phyloP scores from a whole-genome alignment of 2,113 vertebrate species.

The Passerina amoena region DNA sequence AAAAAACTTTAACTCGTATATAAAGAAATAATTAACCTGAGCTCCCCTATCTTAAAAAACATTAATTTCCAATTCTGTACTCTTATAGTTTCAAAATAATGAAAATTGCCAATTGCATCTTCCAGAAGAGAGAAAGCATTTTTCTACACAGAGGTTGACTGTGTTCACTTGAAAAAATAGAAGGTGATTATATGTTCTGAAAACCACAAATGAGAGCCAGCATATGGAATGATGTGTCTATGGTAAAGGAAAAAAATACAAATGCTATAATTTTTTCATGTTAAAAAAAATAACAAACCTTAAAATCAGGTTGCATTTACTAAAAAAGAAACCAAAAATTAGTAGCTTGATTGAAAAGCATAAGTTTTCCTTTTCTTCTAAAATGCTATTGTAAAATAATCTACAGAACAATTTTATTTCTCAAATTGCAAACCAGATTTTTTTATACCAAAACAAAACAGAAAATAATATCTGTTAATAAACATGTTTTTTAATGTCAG shows the following conservation, averaged over 20 bases:
- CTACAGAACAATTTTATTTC: background rate
- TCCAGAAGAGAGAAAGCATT: background rate
- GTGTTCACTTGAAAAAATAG: background rate
- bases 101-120: background rate
- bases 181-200: background rate
- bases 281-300: background rate
- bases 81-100: background rate
- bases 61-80: background rate
- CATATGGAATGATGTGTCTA: background rate
- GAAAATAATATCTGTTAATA: background rate
- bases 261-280: background rate
- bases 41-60: background rate
- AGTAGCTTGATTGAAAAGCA: background rate
- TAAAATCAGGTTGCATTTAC: background rate
- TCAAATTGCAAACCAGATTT: background rate
- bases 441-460: background rate
- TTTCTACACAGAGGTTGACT: background rate
- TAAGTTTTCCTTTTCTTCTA: background rate
- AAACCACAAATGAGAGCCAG: background rate
- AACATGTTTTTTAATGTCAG: background rate
- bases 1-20: background rate
- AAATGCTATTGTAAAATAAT: background rate
- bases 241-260: background rate
- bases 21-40: background rate
- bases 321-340: background rate